These are phyloP conservation scores for Sander vitreus DNA, from an alignment of 2,113 vertebrate species.

Conservation along the genomic window DNA sequence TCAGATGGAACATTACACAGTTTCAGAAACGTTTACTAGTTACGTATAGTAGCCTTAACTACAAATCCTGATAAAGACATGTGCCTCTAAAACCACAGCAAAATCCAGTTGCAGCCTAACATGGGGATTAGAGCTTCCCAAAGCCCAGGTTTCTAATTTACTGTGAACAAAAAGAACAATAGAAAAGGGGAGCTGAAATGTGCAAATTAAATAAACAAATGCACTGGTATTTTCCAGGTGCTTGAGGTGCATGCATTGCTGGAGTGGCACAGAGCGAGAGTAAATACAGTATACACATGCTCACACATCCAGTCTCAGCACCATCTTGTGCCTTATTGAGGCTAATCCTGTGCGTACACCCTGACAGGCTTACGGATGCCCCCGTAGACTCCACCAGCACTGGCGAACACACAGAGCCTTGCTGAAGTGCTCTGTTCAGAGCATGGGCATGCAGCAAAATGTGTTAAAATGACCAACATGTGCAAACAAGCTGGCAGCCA, in stretches of 20 bases:
- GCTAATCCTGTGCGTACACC: constrained; percentile 65
- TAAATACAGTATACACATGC: constrained; percentile 38
- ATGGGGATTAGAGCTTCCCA: constrained; percentile 42
- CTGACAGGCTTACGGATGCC: constrained; percentile 61
- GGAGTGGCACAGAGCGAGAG: constrained; percentile 3
- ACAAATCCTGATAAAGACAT: background rate
- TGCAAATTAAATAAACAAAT: constrained; percentile 53
- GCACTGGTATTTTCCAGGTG: constrained; percentile 13
- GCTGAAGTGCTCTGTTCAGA: constrained; percentile 41
- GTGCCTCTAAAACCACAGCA: constrained; percentile 13
- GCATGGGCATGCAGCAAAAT: constrained; percentile 41
- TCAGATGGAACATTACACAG: too few relatives aligned
- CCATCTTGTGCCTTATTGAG: constrained; percentile 57
- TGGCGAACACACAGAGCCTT: constrained; percentile 24
- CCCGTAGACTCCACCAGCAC: constrained; percentile 29
- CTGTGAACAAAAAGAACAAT: constrained; percentile 34
- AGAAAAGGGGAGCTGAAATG: constrained; percentile 33
- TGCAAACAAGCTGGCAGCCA: constrained; percentile 55
- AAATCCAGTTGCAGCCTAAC: constrained; percentile 42
- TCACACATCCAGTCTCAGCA: constrained; percentile 38
- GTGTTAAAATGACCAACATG: constrained; percentile 48
- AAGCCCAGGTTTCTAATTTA: constrained; percentile 37
- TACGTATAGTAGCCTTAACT: too few relatives aligned
- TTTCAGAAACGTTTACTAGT: too few relatives aligned
- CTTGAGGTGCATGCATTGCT: constrained; percentile 33